phyloP scores from a whole-genome alignment of 30 jellyfish, hydroid and myxozoan species.

The Calvadosia cruxmelitensis region DNA sequence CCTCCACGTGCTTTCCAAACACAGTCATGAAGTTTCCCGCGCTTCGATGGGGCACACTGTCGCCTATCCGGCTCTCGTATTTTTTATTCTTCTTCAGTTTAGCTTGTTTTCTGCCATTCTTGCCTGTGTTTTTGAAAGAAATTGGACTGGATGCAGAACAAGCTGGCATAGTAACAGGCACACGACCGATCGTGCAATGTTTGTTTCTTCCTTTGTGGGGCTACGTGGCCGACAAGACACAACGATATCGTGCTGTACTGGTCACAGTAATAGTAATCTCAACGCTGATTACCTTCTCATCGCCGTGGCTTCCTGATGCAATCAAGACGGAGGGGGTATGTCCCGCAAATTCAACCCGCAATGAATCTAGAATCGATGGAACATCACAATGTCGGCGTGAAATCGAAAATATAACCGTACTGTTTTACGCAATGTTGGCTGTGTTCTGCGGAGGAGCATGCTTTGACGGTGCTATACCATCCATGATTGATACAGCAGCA shows the following conservation, averaged over 20 bases:
- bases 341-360: background rate
- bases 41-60: too few species aligned
- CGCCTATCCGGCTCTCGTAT: constrained; percentile 50
- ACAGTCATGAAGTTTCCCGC: too few species aligned
- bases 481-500: constrained; percentile 35
- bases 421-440: background rate
- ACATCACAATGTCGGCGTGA: background rate
- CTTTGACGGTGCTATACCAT: constrained; percentile 56
- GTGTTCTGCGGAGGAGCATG: constrained; percentile 10
- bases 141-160: constrained; percentile 66
- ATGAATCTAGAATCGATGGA: background rate
- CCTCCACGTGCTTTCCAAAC: too few species aligned
- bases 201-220: constrained; percentile 70
- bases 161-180: constrained; percentile 57
- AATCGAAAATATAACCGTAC: background rate
- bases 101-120: constrained; percentile 46
- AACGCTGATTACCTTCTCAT: constrained; percentile 28
- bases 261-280: constrained; percentile 15
- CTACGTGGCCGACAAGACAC: constrained; percentile 46
- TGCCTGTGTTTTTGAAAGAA: constrained; percentile 40
- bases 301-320: constrained; percentile 50
- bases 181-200: constrained; percentile 41
- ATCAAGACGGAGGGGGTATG: background rate
- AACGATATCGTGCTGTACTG: constrained; percentile 17
- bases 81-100: constrained; percentile 36